Conservation (phyloP, 2,888 invertebrate genomes). For the Chymomyza amoena region DNA sequence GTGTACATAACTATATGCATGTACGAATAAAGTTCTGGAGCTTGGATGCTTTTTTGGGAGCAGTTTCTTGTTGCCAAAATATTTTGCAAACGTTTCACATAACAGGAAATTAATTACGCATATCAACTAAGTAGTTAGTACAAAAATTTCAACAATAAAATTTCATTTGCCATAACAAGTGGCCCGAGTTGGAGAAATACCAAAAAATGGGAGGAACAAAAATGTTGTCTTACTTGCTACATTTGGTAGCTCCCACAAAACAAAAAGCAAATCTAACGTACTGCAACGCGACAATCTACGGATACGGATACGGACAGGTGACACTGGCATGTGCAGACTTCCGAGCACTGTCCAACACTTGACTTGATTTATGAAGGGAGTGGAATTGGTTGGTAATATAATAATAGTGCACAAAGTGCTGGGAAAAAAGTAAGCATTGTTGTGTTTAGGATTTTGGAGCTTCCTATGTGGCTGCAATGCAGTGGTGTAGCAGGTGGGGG, state of each 20-base stretch:
- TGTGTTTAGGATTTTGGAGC: too few relatives aligned
- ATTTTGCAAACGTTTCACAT: constrained; percentile 39
- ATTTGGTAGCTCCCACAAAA: constrained; percentile 41
- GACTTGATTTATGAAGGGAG: not conserved
- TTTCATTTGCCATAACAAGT: not conserved
- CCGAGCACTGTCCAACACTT: constrained; percentile 12
- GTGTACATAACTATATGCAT: not conserved
- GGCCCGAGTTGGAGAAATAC: not conserved
- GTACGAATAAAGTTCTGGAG: too few relatives aligned
- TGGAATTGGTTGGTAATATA: not conserved
- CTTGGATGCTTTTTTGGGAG: too few relatives aligned
- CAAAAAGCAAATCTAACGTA: constrained; percentile 57
- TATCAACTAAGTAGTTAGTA: constrained; percentile 2
- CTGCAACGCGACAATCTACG: constrained; percentile 17
- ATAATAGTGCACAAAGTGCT: too few relatives aligned
- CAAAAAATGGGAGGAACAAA: not conserved
- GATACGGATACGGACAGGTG: not conserved
- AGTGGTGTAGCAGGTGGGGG: too few relatives aligned
- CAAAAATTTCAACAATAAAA: not conserved
- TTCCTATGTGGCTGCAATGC: too few relatives aligned
- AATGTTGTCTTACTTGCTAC: not conserved
- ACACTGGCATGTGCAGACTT: constrained; percentile 10
- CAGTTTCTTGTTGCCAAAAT: not conserved
- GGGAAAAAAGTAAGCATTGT: too few relatives aligned
- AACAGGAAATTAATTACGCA: constrained; percentile 53